Conservation (phyloP, 1,140 invertebrate species). For the Theocolax elegans region DNA sequence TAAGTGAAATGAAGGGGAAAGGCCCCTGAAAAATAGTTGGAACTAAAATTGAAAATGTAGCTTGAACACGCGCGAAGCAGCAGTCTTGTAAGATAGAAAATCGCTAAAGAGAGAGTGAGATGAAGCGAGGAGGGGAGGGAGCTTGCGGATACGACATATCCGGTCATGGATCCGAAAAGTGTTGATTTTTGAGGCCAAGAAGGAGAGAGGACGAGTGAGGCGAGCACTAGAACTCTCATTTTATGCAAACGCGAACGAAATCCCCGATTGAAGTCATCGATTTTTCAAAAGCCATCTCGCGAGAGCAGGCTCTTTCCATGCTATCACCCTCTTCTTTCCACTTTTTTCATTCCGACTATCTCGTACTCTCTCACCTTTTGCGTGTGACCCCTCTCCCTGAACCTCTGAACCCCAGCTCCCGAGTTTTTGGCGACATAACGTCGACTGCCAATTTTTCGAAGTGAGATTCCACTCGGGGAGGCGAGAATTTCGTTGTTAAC, state of each 20-base stretch:
- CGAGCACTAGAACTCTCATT: conserved; percentile 48
- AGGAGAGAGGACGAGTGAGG: neutral
- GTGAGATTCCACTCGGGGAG: conserved; percentile 37
- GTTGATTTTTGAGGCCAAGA: conserved; percentile 41
- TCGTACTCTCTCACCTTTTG: conserved; percentile 21
- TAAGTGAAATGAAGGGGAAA: conserved; percentile 19
- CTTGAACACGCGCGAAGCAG: conserved; percentile 24
- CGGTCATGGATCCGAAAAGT: conserved; percentile 41
- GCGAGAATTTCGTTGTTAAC: neutral
- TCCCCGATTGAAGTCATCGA: conserved; percentile 53
- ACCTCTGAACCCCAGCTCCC: too few species aligned
- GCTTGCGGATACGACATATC: conserved; percentile 31
- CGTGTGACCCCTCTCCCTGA: neutral
- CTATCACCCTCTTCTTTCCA: conserved; percentile 22
- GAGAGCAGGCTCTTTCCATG: conserved; percentile 44
- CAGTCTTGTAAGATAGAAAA: neutral
- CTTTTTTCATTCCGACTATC: conserved; percentile 43
- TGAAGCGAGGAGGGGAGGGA: neutral
- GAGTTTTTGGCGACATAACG: too few species aligned
- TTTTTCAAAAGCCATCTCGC: conserved; percentile 55
- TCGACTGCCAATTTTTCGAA: conserved; percentile 21
- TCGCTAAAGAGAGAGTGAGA: neutral
- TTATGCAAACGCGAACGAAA: conserved; percentile 56
- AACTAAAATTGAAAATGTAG: conserved; percentile 53
- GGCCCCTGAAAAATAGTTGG: conserved; percentile 46